Base-by-base conservation (phyloP, 2,113 vertebrate species). In the Sapayoa aenigma region DNA sequence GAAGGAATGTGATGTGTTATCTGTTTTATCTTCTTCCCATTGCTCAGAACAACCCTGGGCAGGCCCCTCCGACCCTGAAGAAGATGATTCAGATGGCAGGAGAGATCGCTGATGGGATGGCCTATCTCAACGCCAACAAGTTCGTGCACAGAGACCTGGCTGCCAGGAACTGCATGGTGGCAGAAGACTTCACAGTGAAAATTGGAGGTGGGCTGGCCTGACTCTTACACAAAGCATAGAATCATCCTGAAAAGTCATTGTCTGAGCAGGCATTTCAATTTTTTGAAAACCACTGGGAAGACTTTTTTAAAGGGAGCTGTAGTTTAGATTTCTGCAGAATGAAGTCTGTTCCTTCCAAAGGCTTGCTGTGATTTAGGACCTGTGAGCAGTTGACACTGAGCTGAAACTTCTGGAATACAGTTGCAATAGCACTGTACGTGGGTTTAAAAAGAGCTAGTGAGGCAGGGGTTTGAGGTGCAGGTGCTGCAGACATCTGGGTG, bases 1-100 rank as follows among this genome's bases (percentile, higher is more conserved):
- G 63, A 17, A 11, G 25, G 39, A 50, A 5, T 47, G 14, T 13
- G 65, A 8, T n/a, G 2, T 87, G 49, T 81, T 28, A 76, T 24
- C 18, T 50, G 35, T 39, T 58, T 47, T 49, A 2, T 60, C 9
- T 4, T 52, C 53, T 50, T 47, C 9, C 41, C 96, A 10, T 96
- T 83, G 93, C 77, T 79, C 98, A 99, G 98, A 99, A 97, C 71
- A 98, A 99, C 46, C 98, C 98, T 28, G 98, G 95, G 74, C 98
- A 99, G 80, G 89, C 97, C 13, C 98, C 99, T n/a, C 99, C 99
- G 11, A 99, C 99, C 2, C 98, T 99, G 66, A 99, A 99, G 97
- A 99, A 99, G 98, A 99, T 99, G 99, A 99, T 99, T 96, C 99
- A 99, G 98, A 99, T 99, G 99, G 98, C 99, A 0, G 99, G 99